These are phyloP conservation scores for Stictonetta naevosa DNA, from an alignment of 2,113 vertebrate species.

Conservation along the genomic window DNA sequence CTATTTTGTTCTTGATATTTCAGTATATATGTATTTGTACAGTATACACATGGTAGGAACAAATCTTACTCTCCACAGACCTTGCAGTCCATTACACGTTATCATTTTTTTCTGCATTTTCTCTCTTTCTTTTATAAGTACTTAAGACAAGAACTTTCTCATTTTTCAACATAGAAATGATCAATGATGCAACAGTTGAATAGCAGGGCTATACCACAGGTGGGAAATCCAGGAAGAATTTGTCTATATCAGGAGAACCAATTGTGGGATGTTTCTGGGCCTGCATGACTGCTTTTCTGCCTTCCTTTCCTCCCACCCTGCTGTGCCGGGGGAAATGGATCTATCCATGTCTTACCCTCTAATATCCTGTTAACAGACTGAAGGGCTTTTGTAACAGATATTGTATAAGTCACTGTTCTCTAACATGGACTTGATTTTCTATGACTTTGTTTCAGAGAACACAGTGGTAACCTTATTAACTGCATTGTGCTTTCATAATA, in stretches of 20 bases:
- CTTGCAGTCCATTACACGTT: not conserved
- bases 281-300: not conserved
- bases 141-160: not conserved
- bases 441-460: not conserved
- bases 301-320: not conserved
- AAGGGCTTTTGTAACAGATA: not conserved
- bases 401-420: not conserved
- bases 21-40: not conserved
- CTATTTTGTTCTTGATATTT: not conserved
- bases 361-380: accelerated
- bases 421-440: not conserved
- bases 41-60: not conserved
- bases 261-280: not conserved
- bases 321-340: not conserved
- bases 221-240: not conserved
- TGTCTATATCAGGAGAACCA: accelerated
- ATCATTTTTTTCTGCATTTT: not conserved
- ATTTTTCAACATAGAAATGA: not conserved
- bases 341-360: not conserved
- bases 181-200: not conserved
- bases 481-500: not conserved
- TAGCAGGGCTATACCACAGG: not conserved
- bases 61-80: not conserved
- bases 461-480: not conserved
- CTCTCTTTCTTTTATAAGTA: not conserved